Conservation (phyloP, 2,113 vertebrate species). For the Eidolon helvum region DNA sequence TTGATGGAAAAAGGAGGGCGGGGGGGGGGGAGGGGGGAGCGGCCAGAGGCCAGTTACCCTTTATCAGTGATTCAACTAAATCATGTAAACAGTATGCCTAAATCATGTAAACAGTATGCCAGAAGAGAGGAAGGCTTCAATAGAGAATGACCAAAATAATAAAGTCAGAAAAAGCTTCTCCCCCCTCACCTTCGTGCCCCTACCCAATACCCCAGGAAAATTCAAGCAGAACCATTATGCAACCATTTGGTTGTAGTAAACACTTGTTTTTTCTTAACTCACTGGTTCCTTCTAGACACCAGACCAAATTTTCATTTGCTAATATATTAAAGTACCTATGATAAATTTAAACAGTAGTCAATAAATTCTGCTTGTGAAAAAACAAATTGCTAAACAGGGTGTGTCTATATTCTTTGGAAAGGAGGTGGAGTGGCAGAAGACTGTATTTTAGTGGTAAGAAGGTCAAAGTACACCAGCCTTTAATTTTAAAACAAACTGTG, state of each 20-base stretch:
- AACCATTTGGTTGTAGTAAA: background rate
- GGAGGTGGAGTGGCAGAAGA: background rate
- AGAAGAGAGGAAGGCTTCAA: background rate
- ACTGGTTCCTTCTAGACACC: background rate
- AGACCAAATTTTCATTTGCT: background rate
- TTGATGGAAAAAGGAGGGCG: background rate
- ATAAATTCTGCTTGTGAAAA: constrained; percentile 4
- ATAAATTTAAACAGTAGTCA: constrained; percentile 8
- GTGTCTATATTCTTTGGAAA: background rate
- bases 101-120: background rate
- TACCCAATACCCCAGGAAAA: background rate
- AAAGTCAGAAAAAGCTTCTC: background rate
- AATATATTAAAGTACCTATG: background rate
- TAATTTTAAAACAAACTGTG: constrained; percentile 47
- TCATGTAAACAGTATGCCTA: background rate
- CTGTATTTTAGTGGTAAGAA: background rate
- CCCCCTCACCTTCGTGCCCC: background rate
- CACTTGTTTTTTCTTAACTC: background rate
- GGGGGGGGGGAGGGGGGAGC: too few species aligned
- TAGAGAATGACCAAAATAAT: background rate
- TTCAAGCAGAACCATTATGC: background rate
- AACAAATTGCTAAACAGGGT: background rate
- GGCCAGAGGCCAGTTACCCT: background rate
- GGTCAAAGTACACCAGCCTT: constrained; percentile 15
- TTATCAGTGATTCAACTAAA: background rate